phyloP scores from a whole-genome alignment of 2,113 vertebrate species.

The Typhlomys cinereus region DNA sequence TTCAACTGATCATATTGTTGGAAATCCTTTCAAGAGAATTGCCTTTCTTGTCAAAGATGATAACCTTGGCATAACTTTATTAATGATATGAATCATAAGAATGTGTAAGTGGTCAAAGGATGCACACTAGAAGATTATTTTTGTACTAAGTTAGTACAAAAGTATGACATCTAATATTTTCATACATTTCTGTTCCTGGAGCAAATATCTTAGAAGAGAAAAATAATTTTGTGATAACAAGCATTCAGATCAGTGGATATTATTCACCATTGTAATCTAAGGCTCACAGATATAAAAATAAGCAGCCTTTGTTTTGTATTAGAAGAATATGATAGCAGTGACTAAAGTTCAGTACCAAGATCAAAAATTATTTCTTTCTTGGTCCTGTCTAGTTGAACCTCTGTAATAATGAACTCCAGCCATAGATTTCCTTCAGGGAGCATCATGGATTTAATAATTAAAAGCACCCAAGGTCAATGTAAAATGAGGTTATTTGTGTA shows the following conservation, averaged over 20 bases:
- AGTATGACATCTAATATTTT: not conserved
- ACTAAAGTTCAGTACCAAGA: not conserved
- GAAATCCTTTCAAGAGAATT: not conserved
- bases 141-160: constrained; percentile 15
- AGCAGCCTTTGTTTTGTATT: not conserved
- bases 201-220: not conserved
- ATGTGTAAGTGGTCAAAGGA: not conserved
- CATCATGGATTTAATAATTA: not conserved
- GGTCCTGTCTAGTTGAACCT: not conserved
- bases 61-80: not conserved
- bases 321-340: not conserved
- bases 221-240: not conserved
- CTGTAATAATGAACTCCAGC: not conserved
- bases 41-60: not conserved
- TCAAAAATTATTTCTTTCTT: not conserved
- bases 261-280: not conserved
- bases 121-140: not conserved
- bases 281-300: not conserved
- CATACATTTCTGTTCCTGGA: not conserved
- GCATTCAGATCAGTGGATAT: not conserved
- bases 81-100: not conserved
- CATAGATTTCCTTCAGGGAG: not conserved
- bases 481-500: not conserved
- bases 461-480: not conserved
- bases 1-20: not conserved